Evolutionary conservation across 2,797 vertebrate species (phyloP).

Genomic region (Psittacula echo): DNA sequence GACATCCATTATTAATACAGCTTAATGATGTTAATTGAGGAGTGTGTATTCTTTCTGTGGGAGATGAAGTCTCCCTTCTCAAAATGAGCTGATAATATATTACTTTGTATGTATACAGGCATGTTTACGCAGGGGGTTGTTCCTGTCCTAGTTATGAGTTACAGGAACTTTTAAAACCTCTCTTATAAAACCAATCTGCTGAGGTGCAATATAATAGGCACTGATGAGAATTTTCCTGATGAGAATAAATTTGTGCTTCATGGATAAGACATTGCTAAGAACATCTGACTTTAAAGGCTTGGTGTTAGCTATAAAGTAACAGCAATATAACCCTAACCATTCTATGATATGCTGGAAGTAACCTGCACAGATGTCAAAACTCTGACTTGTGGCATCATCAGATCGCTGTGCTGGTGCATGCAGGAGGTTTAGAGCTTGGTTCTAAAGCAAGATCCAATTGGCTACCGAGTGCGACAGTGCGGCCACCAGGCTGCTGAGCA

Average conservation of each 20-base stretch:
- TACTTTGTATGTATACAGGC: not conserved
- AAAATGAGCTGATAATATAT: not conserved
- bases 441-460: conserved; percentile 20
- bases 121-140: not conserved
- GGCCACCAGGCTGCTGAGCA: not conserved
- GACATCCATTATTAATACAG: not conserved
- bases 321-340: not conserved
- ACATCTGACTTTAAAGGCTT: not conserved
- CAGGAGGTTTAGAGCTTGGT: not conserved
- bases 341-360: not conserved
- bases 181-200: not conserved
- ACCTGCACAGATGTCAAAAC: not conserved
- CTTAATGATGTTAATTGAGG: not conserved
- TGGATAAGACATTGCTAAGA: not conserved
- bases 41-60: not conserved
- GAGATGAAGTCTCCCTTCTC: not conserved
- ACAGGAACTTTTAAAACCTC: not conserved
- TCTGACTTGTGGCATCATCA: not conserved
- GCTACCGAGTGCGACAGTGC: not conserved
- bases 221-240: not conserved
- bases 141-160: not conserved
- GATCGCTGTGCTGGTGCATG: not conserved
- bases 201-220: not conserved
- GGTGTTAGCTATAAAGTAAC: not conserved
- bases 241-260: not conserved